Percentiles rank a stretch among this genome's conserved stretches.
phyloP scores from a whole-genome alignment of 2,113 vertebrate species.

The Pelobates fuscus region DNA sequence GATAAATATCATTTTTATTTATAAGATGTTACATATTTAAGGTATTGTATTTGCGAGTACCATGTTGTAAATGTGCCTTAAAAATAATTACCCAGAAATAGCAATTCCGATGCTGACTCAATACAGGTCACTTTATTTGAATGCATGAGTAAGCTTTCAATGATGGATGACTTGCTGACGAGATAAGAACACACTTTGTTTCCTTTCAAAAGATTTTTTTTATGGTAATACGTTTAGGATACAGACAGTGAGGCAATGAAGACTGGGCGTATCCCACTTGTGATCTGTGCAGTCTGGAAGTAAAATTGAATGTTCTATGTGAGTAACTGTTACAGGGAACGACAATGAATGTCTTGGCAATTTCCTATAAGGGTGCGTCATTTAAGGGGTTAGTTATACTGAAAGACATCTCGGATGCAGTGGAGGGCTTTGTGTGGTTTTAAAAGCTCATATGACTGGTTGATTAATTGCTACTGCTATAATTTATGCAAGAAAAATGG shows the following conservation, averaged over 20 bases:
- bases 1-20: too few relatives aligned
- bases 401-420: not conserved
- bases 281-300: not conserved
- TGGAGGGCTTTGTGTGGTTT: not conserved
- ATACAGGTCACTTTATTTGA: slow-evolving; percentile 37
- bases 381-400: not conserved
- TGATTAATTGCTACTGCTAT: too few relatives aligned
- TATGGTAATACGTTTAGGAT: not conserved
- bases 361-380: slow-evolving; percentile 22
- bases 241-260: slow-evolving; percentile 26
- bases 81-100: too few relatives aligned
- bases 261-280: not conserved
- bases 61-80: too few relatives aligned
- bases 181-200: not conserved
- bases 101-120: slow-evolving; percentile 15
- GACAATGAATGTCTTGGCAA: not conserved
- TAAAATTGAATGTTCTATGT: slow-evolving; percentile 4
- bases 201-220: not conserved
- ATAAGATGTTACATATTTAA: too few relatives aligned
- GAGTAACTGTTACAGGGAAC: not conserved
- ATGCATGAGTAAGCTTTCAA: slow-evolving; percentile 21
- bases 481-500: not conserved
- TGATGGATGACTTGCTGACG: slow-evolving; percentile 20
- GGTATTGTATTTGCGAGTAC: too few relatives aligned
- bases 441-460: not conserved